phyloP scores from a whole-genome alignment of 1,140 invertebrate genomes.

The Aphelenchoides fujianensis region DNA sequence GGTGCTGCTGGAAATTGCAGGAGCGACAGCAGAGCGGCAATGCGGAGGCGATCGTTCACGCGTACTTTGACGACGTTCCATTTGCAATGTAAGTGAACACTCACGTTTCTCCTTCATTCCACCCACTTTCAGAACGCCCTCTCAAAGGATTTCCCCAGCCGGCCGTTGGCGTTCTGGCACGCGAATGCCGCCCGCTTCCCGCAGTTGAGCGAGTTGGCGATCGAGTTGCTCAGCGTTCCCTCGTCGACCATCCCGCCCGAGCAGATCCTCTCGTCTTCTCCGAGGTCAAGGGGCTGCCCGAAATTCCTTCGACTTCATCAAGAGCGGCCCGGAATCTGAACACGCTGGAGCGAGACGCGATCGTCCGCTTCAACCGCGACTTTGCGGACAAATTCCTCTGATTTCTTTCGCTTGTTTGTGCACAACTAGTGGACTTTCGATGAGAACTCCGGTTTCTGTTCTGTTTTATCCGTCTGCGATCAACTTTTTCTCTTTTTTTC shows the following conservation, averaged over 20 bases:
- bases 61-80: slow-evolving; percentile 51
- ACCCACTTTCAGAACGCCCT: slow-evolving; percentile 20
- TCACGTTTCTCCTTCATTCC: too few relatives aligned
- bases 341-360: slow-evolving; percentile 44
- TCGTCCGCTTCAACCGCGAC: slow-evolving; percentile 50
- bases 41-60: slow-evolving; percentile 44
- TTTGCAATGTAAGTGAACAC: slow-evolving; percentile 38
- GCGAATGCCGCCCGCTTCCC: slow-evolving; percentile 24
- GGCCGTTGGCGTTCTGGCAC: slow-evolving; percentile 44
- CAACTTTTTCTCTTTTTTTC: too few relatives aligned
- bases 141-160: slow-evolving; percentile 19
- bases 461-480: too few relatives aligned
- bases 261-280: slow-evolving; percentile 16
- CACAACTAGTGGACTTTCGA: too few relatives aligned
- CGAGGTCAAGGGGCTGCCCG: slow-evolving; percentile 12
- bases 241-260: slow-evolving; percentile 38
- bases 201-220: slow-evolving; percentile 46
- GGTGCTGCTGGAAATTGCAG: slow-evolving; percentile 25
- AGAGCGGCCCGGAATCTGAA: slow-evolving; percentile 14
- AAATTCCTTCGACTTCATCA: slow-evolving; percentile 24
- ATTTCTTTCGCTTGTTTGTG: slow-evolving; percentile 17
- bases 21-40: slow-evolving; percentile 32
- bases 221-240: slow-evolving; percentile 45
- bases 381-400: slow-evolving; percentile 8
- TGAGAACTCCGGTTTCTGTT: not conserved